These are phyloP conservation scores for honey bee (Apis mellifera) DNA, from an alignment of 1,140 invertebrate species.

Conservation along the genomic window Amel_HAv3.1 CM009936.2:5742001-5742500, in stretches of 20 bases:
- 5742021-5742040: conserved; percentile 58
- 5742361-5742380: background rate
- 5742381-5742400: too few species aligned
- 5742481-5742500: too few species aligned
- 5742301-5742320: conserved; percentile 3
- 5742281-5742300: background rate
- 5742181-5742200: conserved; percentile 20
- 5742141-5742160: conserved; percentile 51
- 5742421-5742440: background rate
- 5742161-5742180: conserved; percentile 9
- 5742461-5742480: too few species aligned
- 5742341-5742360: background rate
- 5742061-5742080: conserved; percentile 48
- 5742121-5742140: conserved; percentile 62
- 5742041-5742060: conserved; percentile 59
- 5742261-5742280: conserved; percentile 14
- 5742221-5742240: background rate
- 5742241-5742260: conserved; percentile 8
- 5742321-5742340: background rate
- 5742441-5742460: too few species aligned
- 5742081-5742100: conserved; percentile 65
- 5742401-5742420: too few species aligned
- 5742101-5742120: conserved; percentile 59
- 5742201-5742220: background rate
- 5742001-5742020: conserved; percentile 58